Base-by-base conservation (phyloP, 2,797 vertebrate genomes). In the Mus spretus region DNA sequence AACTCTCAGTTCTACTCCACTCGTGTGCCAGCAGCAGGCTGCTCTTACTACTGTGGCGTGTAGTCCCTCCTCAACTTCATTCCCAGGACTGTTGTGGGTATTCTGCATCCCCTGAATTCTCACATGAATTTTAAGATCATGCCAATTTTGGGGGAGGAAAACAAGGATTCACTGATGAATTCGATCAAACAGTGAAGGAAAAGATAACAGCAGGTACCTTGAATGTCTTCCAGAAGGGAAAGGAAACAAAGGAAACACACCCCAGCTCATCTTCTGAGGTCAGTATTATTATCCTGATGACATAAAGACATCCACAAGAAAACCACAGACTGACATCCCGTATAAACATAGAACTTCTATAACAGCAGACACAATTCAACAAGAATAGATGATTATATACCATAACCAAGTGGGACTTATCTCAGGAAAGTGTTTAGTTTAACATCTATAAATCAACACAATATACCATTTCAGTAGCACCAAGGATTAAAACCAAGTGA, bases 61-160 rank as follows among this genome's bases (percentile, higher is more conserved):
- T 57, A 75, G 31, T 81, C 28, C 50, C 95, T 63, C 82, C 95
- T 70, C 82, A 90, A 92, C 34, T 95, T 87, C 40, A 92, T 93
- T 93, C 91, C 91, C 24, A 93, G 53, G 31, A 95, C 50, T 83
- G 22, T 81, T 93, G 95, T 87, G 47, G 74, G 65, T 94, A 75
- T 82, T 63, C 44, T 86, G 63, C 44, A 37, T 91, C 63, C n/a
- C 40, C 63, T 94, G 47, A 15, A 96, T 65, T 75, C 85, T 40
- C 57, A 79, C 88, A 75, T 86, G 75, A 94, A 95, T 92, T 96
- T 95, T 85, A 94, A 61, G 65, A 70, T 93, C 78, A 37, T 70
- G 13, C 85, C 57, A 89, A 91, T 89, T 92, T 94, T 94, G 59
- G 90, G 6, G 24, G 95, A 96, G 86, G 94, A 93, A 95, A 20